These are phyloP conservation scores for Diabrotica undecimpunctata DNA, from an alignment of 1,140 invertebrate species.

Conservation along the genomic window DNA sequence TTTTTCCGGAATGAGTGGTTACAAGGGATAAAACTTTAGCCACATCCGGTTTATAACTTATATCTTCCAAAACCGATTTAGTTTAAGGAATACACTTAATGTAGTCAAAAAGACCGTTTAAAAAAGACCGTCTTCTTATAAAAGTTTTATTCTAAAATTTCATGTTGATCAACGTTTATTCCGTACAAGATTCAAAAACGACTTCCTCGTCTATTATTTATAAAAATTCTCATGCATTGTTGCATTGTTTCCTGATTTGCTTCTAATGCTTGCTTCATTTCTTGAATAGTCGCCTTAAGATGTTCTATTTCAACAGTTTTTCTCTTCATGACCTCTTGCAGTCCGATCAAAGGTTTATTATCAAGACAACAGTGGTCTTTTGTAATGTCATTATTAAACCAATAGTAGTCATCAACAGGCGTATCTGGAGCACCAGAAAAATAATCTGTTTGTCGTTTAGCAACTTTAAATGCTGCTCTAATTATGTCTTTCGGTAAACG, in stretches of 20 bases:
- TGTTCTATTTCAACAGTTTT: slow-evolving; percentile 5
- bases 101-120: too few species aligned
- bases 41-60: too few species aligned
- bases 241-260: slow-evolving; percentile 4
- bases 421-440: not conserved
- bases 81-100: too few species aligned
- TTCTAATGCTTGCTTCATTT: slow-evolving; percentile 5
- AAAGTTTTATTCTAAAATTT: too few species aligned
- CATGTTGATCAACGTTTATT: too few species aligned
- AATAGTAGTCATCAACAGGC: not conserved
- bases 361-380: not conserved
- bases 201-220: slow-evolving; percentile 6
- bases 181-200: not conserved
- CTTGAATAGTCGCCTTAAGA: not conserved
- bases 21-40: too few species aligned
- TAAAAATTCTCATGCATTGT: slow-evolving; percentile 5
- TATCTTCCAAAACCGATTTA: too few species aligned
- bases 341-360: not conserved
- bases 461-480: slow-evolving; percentile 21
- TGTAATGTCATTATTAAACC: not conserved
- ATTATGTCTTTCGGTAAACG: slow-evolving; percentile 19
- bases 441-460: slow-evolving; percentile 6
- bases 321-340: not conserved
- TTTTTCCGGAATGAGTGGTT: too few species aligned
- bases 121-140: too few species aligned